Evolutionary conservation across 2,113 vertebrate species (phyloP).

Genomic region (Eptesicus fuscus): DNA sequence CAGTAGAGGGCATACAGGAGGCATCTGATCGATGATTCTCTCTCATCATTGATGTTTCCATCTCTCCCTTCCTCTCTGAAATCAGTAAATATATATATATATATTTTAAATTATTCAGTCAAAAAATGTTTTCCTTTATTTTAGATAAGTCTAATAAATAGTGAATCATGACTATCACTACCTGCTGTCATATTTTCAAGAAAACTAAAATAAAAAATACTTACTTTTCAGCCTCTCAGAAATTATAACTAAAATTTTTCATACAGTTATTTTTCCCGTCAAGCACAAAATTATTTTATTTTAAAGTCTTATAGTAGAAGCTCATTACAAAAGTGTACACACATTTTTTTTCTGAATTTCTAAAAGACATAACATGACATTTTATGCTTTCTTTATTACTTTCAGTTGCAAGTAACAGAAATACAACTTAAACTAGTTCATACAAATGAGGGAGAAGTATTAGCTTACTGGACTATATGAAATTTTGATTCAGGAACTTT

Average conservation of each 20-base stretch:
- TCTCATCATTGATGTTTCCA: no score
- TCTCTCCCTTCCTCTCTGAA: no score
- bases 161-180: not conserved
- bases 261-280: not conserved
- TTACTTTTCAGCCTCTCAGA: not conserved
- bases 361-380: not conserved
- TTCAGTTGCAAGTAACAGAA: not conserved
- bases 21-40: no score
- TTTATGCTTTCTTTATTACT: not conserved
- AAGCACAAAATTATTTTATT: constrained; percentile 19
- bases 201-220: not conserved
- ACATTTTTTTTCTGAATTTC: not conserved
- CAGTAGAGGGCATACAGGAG: no score
- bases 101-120: not conserved
- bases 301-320: not conserved
- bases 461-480: not conserved
- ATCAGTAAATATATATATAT: no score
- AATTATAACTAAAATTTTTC: not conserved
- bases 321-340: not conserved
- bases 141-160: constrained; percentile 3
- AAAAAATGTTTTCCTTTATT: not conserved
- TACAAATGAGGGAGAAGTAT: not conserved
- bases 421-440: not conserved
- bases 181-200: not conserved
- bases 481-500: not conserved